phyloP scores from a whole-genome alignment of 2,888 invertebrate species.

The Apodemia mormo region DNA sequence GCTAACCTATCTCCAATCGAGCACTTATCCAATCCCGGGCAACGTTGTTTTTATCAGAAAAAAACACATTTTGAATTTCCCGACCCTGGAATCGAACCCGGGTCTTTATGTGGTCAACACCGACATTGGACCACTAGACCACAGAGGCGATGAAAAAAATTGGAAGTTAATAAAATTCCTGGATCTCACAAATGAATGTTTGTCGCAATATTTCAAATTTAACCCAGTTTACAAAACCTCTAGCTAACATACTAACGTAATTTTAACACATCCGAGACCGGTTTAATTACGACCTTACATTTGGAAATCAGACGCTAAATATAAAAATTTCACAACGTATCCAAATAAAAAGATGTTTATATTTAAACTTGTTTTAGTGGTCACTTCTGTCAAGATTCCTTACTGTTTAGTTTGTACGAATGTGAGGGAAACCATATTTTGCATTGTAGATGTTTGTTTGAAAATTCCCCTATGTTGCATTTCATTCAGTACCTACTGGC shows the following conservation, averaged over 20 bases:
- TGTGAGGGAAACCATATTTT: neutral
- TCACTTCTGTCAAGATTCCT: neutral
- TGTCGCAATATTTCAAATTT: neutral
- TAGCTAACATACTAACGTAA: neutral
- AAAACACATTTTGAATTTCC: too few species aligned
- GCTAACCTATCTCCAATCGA: too few species aligned
- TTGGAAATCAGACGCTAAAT: neutral
- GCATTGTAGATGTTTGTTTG: neutral
- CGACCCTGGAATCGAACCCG: too few species aligned
- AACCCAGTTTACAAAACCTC: neutral
- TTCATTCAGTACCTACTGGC: too few species aligned
- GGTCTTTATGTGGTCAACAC: too few species aligned
- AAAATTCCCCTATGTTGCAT: too few species aligned
- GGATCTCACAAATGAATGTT: neutral
- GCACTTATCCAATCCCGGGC: too few species aligned
- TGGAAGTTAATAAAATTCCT: neutral
- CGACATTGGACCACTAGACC: too few species aligned
- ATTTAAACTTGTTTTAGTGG: neutral
- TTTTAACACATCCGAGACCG: neutral
- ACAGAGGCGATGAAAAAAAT: too few species aligned
- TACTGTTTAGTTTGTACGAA: neutral
- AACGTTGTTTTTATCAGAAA: too few species aligned
- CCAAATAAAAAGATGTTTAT: neutral
- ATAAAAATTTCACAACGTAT: neutral
- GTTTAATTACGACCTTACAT: neutral